Conservation (phyloP, 53 echinoderm and acorn worm genomes). For the Astropecten irregularis region DNA sequence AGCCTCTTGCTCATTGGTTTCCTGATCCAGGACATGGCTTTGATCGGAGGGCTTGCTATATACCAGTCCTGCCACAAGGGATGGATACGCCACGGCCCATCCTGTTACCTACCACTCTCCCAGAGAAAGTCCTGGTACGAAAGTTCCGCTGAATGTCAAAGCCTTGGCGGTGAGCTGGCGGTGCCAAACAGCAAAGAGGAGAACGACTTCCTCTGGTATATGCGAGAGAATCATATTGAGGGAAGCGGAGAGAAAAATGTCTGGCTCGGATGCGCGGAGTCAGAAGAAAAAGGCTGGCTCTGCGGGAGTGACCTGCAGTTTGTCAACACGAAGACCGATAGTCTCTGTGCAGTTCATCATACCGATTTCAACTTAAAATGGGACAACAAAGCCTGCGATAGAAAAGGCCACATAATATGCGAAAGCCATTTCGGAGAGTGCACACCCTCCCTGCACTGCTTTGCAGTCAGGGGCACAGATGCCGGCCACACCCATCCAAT, state of each 20-base stretch:
- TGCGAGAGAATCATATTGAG: not conserved
- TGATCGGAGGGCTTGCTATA: not conserved
- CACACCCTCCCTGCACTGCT: not conserved
- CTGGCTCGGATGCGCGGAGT: not conserved
- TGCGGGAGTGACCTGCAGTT: not conserved
- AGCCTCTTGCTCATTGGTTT: not conserved
- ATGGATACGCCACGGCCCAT: not conserved
- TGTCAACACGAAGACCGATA: not conserved
- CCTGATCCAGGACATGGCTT: not conserved
- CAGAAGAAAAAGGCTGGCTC: not conserved
- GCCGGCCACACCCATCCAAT: not conserved
- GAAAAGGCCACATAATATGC: not conserved
- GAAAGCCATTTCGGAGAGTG: not conserved
- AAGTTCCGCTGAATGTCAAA: not conserved
- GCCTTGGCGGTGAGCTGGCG: not conserved
- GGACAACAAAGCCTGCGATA: not conserved
- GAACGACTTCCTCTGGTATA: not conserved
- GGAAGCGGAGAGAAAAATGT: not conserved
- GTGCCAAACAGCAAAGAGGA: slow-evolving; percentile 25
- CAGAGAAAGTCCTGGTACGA: not conserved
- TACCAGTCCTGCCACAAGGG: not conserved
- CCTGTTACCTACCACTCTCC: not conserved
- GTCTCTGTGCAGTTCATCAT: not conserved
- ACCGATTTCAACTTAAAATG: not conserved
- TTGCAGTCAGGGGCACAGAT: not conserved